Conservation (phyloP, 1,140 invertebrate species). For the Drosophila mauritiana region DNA sequence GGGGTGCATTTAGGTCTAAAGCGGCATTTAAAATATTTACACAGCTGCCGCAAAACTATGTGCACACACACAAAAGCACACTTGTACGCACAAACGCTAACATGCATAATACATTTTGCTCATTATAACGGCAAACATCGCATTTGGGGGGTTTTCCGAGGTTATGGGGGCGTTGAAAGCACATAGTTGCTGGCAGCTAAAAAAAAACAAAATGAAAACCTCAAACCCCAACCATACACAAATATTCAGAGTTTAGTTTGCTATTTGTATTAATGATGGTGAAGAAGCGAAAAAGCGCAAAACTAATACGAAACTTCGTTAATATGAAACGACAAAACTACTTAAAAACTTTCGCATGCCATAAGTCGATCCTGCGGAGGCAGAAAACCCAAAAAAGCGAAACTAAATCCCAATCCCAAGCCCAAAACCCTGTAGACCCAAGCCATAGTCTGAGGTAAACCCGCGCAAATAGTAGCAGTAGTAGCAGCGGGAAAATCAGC, state of each 20-base stretch:
- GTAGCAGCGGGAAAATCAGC: not conserved
- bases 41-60: constrained; percentile 70
- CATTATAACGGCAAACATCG: constrained; percentile 72
- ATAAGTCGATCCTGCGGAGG: constrained; percentile 49
- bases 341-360: constrained; percentile 79
- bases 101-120: constrained; percentile 61
- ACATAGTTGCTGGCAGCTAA: constrained; percentile 19
- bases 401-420: constrained; percentile 20
- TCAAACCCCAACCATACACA: constrained; percentile 27
- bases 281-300: constrained; percentile 75
- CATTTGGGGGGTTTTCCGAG: constrained; percentile 15
- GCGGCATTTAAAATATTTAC: constrained; percentile 75
- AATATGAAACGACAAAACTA: constrained; percentile 82
- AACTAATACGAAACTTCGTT: constrained; percentile 80
- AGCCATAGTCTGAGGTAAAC: constrained; percentile 22
- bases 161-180: constrained; percentile 33
- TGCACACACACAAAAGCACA: constrained; percentile 30
- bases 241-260: constrained; percentile 67
- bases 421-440: constrained; percentile 15
- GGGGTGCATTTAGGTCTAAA: constrained; percentile 64
- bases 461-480: constrained; percentile 33
- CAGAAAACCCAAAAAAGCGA: constrained; percentile 23
- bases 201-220: not conserved
- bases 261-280: constrained; percentile 78
- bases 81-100: constrained; percentile 31